Evolutionary conservation across 2,888 invertebrate species (phyloP), one percentile per base, ranked within the genome.

Genomic region (Drosophila neutralis): DNA sequence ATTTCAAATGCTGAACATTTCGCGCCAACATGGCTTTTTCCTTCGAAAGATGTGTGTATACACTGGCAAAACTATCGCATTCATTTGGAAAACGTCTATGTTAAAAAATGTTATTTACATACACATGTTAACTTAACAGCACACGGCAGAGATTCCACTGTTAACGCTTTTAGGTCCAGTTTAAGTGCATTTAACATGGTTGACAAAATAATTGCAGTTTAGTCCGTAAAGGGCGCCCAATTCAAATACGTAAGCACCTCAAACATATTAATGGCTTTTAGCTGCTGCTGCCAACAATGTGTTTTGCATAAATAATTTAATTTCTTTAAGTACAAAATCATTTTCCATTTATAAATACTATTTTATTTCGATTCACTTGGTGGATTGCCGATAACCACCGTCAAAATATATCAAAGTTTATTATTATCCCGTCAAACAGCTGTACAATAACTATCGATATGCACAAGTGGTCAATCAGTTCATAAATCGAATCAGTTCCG

Each of bases 11-110:
- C 10, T 49, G 1, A 15, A 2, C 8, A 2, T 6, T 59, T 42
- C 29, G 54, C 76, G 76, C 78, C 62, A 54, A 24, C 1, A 0
- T 4, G 2, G 8, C n/a, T 21, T 31, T 56, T 45, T n/a, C 1
- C n/a, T 3, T 4, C 1, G 13, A 0, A 31, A 6, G 21, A 7
- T 11, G 10, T 51, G 18, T 18, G 29, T 4, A 21, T n/a, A 59
- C 77, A 77, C 63, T 73, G 71, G 7, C 6, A 38, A 1, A 38
- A 10, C 35, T 45, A 68, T 72, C 68, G 72, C 4, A 29, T 18
- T 15, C 5, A 18, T 10, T 8, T 10, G 13, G 18, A 24, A 24
- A 18, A 4, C 52, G 58, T 58, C 64, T 56, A 59, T 38, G 24
- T 13, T 21, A 33, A 18, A 1, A 7, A 6, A 27, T 27, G 36